A percentile compares a stretch with the other conserved stretches of the same genome.
Conservation (phyloP, 2,113 vertebrate genomes). For the Antennarius striatus region DNA sequence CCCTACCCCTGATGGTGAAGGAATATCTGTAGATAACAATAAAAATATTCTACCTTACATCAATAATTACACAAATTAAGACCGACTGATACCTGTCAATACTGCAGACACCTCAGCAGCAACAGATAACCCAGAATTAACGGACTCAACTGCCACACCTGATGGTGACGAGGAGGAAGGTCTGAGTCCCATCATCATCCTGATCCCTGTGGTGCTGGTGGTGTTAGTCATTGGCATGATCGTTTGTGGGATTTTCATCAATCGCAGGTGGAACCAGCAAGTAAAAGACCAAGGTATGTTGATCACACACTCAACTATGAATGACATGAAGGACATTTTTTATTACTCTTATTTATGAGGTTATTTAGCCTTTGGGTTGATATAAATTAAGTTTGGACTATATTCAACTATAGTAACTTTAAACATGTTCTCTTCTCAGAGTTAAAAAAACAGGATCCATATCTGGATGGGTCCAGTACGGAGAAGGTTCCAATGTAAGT, state of each 20-base stretch:
- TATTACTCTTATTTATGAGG: not conserved
- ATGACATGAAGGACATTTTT: no score
- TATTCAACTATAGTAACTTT: not conserved
- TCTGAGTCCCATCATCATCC: conserved; percentile 33
- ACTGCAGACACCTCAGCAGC: rapidly evolving
- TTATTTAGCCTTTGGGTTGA: no score
- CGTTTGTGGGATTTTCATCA: conserved; percentile 48
- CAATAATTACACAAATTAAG: not conserved
- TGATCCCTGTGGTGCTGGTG: conserved; percentile 58
- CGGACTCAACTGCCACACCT: rapidly evolving
- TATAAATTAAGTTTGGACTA: not conserved
- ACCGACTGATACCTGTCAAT: not conserved
- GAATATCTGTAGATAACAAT: no score
- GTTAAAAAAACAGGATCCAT: conserved; percentile 56
- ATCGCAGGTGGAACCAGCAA: conserved; percentile 40
- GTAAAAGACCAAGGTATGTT: conserved; percentile 40
- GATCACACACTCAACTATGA: not conserved
- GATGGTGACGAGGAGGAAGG: rapidly evolving
- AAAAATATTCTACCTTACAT: not conserved
- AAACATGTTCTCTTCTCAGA: conserved; percentile 46
- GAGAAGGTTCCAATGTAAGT: conserved; percentile 79
- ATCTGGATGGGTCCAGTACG: conserved; percentile 53
- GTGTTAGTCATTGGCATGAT: conserved; percentile 41
- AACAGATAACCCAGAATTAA: rapidly evolving
- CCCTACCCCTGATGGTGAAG: no score